phyloP scores from a whole-genome alignment of 2,888 invertebrate species.

The Dioctria rufipes region DNA sequence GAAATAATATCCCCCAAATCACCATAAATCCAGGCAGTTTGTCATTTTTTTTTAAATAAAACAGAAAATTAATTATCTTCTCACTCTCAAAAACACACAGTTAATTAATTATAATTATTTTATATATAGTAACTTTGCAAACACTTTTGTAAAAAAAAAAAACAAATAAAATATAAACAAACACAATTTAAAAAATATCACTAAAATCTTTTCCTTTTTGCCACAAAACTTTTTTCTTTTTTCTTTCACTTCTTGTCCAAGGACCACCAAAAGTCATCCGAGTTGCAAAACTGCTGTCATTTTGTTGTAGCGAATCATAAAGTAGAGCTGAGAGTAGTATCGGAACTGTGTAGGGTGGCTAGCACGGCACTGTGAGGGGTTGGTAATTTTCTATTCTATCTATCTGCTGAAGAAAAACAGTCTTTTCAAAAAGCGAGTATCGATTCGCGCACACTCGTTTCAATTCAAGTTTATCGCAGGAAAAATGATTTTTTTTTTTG shows the following conservation, averaged over 20 bases:
- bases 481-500: background rate
- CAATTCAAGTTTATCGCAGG: background rate
- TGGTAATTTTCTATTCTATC: background rate
- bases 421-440: constrained; percentile 29
- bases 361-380: background rate
- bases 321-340: background rate
- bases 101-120: background rate
- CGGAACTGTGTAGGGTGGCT: background rate
- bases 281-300: constrained; percentile 3
- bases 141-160: background rate
- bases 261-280: background rate
- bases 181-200: background rate
- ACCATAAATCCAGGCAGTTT: constrained; percentile 6
- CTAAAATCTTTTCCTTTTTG: background rate
- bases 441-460: constrained; percentile 57
- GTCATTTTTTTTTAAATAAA: background rate
- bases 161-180: background rate
- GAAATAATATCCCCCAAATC: background rate
- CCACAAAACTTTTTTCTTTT: background rate
- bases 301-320: background rate
- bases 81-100: constrained; percentile 1
- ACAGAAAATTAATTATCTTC: background rate
- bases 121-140: background rate
- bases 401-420: background rate
- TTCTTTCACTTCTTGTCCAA: background rate